Base-by-base conservation (phyloP, 2,113 vertebrate species). In the Coryphaenoides rupestris region DNA sequence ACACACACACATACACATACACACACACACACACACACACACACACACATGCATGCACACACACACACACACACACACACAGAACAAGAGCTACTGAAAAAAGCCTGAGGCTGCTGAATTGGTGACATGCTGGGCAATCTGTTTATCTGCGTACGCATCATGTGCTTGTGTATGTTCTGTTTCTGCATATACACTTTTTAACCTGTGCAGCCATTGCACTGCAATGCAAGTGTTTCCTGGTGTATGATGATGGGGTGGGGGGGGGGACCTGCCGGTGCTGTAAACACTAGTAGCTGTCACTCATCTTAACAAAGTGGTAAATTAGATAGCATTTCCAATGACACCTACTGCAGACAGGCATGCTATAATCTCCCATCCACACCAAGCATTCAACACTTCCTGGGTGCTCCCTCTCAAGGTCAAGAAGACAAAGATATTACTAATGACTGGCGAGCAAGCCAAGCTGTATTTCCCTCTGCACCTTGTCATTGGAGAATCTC, bases 291-390 rank as follows among this genome's bases (percentile, higher is more conserved):
- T 16, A 28, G 22, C 63, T 73, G 66, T 73, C 75, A 55, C 58
- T 74, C 58, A 61, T 74, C 4, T 70, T 12, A 19, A 70, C 59
- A 80, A 64, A 2, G 47, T 63, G 63, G 64, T 60, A 67, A 84
- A 84, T 83, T 60, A 84, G 74, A 84, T 83, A 81, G 75, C 81
- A 80, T 81, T 84, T 75, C 78, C 65, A 76, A 71, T 70, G 82
- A 78, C 75, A 69, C 33, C 54, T 64, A 59, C 72, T 68, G 45
- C 69, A 63, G 62, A 62, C 68, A 70, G 75, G 73, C 76, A 77
- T 63, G 58, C 68, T 68, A 60, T 88, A 83, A 84, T 84, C 77
- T 73, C 53, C 53, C 67, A 47, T 52, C 62, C 55, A 63, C 78
- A 52, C 74, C 73, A 77, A 73, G 62, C 53, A 62, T 52, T n/a